Conservation (phyloP, 2,113 vertebrate species). For the Lophura nycthemera region DNA sequence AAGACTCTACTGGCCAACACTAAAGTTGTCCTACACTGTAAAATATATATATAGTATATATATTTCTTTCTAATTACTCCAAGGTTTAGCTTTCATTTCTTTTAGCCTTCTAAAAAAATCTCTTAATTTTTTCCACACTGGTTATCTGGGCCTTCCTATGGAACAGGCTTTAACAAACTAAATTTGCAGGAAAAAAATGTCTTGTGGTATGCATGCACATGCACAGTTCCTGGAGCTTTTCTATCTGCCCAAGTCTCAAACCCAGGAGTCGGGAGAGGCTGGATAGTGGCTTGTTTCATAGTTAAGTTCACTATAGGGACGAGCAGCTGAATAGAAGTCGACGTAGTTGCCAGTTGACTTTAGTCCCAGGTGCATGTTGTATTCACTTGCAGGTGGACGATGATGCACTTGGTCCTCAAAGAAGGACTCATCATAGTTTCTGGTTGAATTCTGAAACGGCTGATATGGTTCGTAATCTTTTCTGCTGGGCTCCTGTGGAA, state of each 20-base stretch:
- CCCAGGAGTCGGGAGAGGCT: slow-evolving; percentile 99
- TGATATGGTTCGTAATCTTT: slow-evolving; percentile 97
- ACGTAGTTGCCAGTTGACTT: slow-evolving; percentile 99
- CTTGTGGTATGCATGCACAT: slow-evolving; percentile 98
- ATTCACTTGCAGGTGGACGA: slow-evolving; percentile 89
- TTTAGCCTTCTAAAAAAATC: slow-evolving; percentile 76
- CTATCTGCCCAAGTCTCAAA: slow-evolving; percentile 81
- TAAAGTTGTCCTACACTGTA: slow-evolving; percentile 56
- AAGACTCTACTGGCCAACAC: slow-evolving; percentile 68
- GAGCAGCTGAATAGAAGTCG: slow-evolving; percentile 99
- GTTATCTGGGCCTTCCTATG: slow-evolving; percentile 82
- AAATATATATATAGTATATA: slow-evolving; percentile 61
- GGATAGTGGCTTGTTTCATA: slow-evolving; percentile 99
- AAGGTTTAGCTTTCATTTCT: slow-evolving; percentile 63
- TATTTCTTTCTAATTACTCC: slow-evolving; percentile 76
- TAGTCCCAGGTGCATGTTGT: slow-evolving; percentile 99
- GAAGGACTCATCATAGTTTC: slow-evolving; percentile 94
- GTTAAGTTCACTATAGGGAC: slow-evolving; percentile 99
- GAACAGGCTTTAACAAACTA: slow-evolving; percentile 89
- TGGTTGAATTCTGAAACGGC: slow-evolving; percentile 93
- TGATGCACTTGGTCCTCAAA: slow-evolving; percentile 92
- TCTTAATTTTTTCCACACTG: slow-evolving; percentile 70
- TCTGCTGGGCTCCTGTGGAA: slow-evolving; percentile 91
- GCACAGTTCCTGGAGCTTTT: slow-evolving; percentile 85
- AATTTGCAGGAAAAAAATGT: slow-evolving; percentile 86